Evolutionary conservation across 2,888 invertebrate genomes (phyloP).

Genomic region (Ectobius pallidus): DNA sequence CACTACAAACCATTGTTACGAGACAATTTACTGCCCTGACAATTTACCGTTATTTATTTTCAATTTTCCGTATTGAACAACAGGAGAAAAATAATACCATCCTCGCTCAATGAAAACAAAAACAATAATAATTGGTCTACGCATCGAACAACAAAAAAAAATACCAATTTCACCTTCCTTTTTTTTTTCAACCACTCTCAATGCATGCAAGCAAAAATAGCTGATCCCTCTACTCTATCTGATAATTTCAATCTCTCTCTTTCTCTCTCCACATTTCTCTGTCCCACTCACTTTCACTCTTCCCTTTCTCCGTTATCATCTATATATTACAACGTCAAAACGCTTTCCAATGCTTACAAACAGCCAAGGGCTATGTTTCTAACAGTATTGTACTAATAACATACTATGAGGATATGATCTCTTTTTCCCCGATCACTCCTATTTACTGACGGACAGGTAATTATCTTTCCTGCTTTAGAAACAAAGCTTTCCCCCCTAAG

Average conservation of each 20-base stretch:
- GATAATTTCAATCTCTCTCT: neutral
- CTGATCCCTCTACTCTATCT: neutral
- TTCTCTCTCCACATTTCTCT: too few relatives aligned
- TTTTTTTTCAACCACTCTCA: neutral
- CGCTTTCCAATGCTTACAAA: neutral
- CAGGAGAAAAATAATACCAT: neutral
- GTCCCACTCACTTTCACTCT: too few relatives aligned
- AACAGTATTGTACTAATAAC: neutral
- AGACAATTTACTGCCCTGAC: neutral
- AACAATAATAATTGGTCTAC: neutral
- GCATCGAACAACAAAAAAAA: neutral
- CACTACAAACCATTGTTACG: neutral
- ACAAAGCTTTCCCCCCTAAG: neutral
- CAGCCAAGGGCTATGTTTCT: neutral
- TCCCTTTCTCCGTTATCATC: too few relatives aligned
- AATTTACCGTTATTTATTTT: slow-evolving; percentile 2
- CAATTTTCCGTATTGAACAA: neutral
- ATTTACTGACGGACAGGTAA: neutral
- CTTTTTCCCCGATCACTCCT: neutral
- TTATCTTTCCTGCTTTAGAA: neutral
- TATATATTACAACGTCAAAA: neutral
- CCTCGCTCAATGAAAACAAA: neutral
- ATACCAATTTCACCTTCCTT: neutral
- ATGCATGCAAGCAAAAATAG: neutral
- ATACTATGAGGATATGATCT: neutral